phyloP scores from a whole-genome alignment of 2,888 invertebrate species.

The Metacarcinus magister region DNA sequence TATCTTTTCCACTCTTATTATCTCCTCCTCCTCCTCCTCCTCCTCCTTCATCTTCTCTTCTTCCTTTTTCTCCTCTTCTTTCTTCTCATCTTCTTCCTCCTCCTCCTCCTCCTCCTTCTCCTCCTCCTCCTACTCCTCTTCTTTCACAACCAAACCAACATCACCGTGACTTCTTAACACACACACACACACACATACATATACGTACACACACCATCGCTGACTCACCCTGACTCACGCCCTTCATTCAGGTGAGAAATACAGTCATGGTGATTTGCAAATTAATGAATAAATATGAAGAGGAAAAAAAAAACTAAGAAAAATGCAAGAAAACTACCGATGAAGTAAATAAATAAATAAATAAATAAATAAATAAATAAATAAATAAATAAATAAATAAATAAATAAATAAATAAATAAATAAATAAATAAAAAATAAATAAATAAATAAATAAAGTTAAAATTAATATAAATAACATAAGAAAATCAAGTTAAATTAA shows the following conservation, averaged over 20 bases:
- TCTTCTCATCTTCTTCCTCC: background rate
- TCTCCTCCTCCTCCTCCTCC: slow-evolving; percentile 7
- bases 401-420: background rate
- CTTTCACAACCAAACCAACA: background rate
- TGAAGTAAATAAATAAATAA: background rate
- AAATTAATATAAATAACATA: too few relatives aligned
- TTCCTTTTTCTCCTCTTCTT: background rate
- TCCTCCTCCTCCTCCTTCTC: background rate
- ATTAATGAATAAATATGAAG: too few relatives aligned
- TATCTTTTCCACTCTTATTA: background rate
- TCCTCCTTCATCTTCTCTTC: background rate
- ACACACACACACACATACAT: slow-evolving; percentile 11
- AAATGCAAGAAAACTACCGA: background rate
- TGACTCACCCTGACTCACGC: too few relatives aligned
- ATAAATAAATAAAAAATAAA: background rate
- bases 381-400: background rate
- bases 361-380: background rate
- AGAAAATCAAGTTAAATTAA: too few relatives aligned
- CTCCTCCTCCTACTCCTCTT: background rate
- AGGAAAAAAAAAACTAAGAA: background rate
- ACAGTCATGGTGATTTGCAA: too few relatives aligned
- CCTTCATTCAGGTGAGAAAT: too few relatives aligned
- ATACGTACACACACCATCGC: background rate
- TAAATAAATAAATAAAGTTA: too few relatives aligned
- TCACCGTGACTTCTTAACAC: background rate